Conservation (phyloP, 2,113 vertebrate species). For the Echinops telfairi region DNA sequence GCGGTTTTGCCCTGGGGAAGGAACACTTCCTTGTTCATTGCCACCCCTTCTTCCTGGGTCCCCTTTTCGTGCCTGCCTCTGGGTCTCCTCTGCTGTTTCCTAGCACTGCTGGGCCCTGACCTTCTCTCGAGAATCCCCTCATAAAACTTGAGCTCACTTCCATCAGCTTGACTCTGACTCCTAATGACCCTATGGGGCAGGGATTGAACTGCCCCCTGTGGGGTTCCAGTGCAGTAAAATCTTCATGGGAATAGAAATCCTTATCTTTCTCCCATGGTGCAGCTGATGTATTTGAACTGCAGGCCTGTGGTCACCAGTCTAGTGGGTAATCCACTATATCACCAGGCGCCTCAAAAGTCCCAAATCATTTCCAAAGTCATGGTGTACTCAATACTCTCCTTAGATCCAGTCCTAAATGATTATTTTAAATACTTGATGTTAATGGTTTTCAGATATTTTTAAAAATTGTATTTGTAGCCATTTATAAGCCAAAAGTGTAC, state of each 20-base stretch:
- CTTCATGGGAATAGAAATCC: too few relatives aligned
- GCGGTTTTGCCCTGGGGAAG: not conserved
- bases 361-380: not conserved
- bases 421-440: not conserved
- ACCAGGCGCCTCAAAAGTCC: too few relatives aligned
- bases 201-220: too few relatives aligned
- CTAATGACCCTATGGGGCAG: too few relatives aligned
- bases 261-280: too few relatives aligned
- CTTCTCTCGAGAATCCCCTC: slow-evolving; percentile 20
- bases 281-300: too few relatives aligned
- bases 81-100: not conserved
- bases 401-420: not conserved
- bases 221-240: too few relatives aligned
- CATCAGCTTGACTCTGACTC: too few relatives aligned
- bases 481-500: not conserved
- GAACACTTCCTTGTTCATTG: not conserved
- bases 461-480: not conserved
- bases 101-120: not conserved
- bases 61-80: not conserved
- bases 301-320: too few relatives aligned
- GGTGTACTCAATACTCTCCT: not conserved
- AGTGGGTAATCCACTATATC: too few relatives aligned
- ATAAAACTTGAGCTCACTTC: too few relatives aligned
- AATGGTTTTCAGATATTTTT: not conserved
- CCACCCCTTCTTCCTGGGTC: not conserved